A percentile compares a stretch with the other conserved stretches of the same genome.
Conservation (phyloP, 2,113 vertebrate species). For the Phalacrocorax pelagicus region DNA sequence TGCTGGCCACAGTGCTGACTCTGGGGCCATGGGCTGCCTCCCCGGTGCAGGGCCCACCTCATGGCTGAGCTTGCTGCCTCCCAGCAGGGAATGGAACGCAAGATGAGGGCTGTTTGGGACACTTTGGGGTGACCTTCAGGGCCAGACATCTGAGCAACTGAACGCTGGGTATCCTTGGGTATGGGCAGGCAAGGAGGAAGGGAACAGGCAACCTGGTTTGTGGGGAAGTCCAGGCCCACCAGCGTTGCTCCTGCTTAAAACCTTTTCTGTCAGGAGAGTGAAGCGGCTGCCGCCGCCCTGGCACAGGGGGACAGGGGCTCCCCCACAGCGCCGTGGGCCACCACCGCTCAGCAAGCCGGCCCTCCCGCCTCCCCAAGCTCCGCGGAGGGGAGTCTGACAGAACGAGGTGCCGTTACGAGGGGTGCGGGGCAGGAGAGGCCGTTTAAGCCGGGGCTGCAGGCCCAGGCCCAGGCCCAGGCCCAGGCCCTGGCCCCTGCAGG, state of each 20-base stretch:
- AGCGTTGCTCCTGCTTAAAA: neutral
- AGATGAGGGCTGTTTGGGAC: neutral
- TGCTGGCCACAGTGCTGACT: rapidly evolving
- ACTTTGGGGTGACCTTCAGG: neutral
- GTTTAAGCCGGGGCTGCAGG: too few species aligned
- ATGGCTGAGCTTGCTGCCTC: neutral
- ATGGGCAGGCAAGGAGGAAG: neutral
- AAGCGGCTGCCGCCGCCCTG: neutral
- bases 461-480: neutral
- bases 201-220: neutral
- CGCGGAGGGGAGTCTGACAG: neutral
- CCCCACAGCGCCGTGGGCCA: neutral
- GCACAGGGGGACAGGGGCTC: neutral
- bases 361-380: neutral
- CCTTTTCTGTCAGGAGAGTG: neutral
- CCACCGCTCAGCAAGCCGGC: too few species aligned
- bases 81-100: neutral
- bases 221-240: neutral
- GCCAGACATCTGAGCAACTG: too few species aligned
- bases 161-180: neutral
- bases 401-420: neutral
- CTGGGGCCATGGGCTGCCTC: rapidly evolving
- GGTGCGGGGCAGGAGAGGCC: neutral
- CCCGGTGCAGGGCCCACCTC: rapidly evolving
- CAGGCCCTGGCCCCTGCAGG: too few species aligned